Base-by-base conservation (phyloP, 2,888 invertebrate genomes). In the Notocelia uddmanniana region DNA sequence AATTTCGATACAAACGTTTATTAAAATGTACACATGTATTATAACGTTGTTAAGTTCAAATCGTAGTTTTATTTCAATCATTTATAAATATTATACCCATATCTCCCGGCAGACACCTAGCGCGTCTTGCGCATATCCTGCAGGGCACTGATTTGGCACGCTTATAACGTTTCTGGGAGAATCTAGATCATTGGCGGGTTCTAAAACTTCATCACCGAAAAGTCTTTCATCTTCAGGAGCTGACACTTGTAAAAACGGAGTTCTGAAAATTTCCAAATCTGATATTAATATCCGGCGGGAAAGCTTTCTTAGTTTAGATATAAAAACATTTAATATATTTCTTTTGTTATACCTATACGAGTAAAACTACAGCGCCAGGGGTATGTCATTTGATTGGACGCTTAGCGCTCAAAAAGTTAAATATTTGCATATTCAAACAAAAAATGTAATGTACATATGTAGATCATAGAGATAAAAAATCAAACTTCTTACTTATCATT, bases 61-160 rank as follows among this genome's bases (percentile, higher is more conserved):
- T 31, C 5, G 13, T 15, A 9, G 3, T 9, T 37, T 23, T 45
- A n/a, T 9, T 10, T 41, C 15, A n/a, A n/a, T 45, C n/a, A 15
- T n/a, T 9, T 37, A 21, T 2, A n/a, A n/a, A n/a, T n/a, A 55
- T 41, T 52, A 41, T 10, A 66, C 66, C 66, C 66, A 71, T 60
- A 84, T 80, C 76, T 86, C 85, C 19, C 90, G 85, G 75, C 90
- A 90, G 69, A 79, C 73, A 58, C 89, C 89, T 15, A 85, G 80
- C 41, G 84, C 83, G 74, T 91, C 90, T 2, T 86, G 85, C 69
- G 73, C 85, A 69, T 84, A 88, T 21, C 90, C 90, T 31, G 6
- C 74, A 13, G 89, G 90, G 60, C 90, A 91, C 50, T 90, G 89
- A 34, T 79, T 81, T 1, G 90, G 90, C 13, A 86, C 83, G 69